These are phyloP conservation scores for Cephus runcator DNA, from an alignment of 2,888 invertebrate genomes.

Conservation along the genomic window DNA sequence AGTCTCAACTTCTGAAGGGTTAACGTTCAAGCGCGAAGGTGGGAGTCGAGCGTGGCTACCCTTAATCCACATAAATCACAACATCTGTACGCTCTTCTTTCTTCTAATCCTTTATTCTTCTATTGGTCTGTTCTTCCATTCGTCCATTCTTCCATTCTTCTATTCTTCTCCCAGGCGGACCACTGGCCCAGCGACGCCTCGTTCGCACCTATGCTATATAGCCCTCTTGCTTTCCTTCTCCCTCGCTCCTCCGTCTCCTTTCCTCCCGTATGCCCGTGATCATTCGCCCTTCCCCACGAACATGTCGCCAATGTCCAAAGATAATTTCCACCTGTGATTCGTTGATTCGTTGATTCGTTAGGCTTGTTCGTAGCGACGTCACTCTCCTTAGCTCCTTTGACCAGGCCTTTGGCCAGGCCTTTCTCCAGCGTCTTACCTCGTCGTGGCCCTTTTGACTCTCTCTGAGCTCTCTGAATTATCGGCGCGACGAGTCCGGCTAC, in stretches of 20 bases:
- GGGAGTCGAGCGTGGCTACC: conserved; percentile 32
- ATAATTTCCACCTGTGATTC: conserved; percentile 63
- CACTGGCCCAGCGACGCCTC: conserved; percentile 64
- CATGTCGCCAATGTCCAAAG: conserved; percentile 35
- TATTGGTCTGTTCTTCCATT: conserved; percentile 7
- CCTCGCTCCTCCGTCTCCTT: background rate
- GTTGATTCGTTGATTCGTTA: conserved; percentile 56
- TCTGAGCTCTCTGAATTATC: no score
- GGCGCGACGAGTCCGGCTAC: no score
- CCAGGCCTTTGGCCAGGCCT: no score
- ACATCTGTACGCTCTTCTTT: conserved; percentile 48
- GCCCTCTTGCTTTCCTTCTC: background rate
- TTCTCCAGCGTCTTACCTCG: no score
- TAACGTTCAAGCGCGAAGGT: no score
- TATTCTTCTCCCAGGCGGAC: conserved; percentile 62
- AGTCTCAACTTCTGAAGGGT: no score
- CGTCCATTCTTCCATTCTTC: conserved; percentile 12
- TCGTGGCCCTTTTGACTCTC: no score
- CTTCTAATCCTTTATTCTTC: conserved; percentile 14
- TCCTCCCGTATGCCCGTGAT: background rate
- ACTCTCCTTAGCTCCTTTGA: no score
- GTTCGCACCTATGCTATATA: conserved; percentile 22
- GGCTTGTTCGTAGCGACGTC: conserved; percentile 46
- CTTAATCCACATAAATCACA: conserved; percentile 44
- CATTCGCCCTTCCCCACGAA: background rate